Evolutionary conservation across 1,140 invertebrate genomes (phyloP).

Genomic region (Zaprionus kolodkinae): DNA sequence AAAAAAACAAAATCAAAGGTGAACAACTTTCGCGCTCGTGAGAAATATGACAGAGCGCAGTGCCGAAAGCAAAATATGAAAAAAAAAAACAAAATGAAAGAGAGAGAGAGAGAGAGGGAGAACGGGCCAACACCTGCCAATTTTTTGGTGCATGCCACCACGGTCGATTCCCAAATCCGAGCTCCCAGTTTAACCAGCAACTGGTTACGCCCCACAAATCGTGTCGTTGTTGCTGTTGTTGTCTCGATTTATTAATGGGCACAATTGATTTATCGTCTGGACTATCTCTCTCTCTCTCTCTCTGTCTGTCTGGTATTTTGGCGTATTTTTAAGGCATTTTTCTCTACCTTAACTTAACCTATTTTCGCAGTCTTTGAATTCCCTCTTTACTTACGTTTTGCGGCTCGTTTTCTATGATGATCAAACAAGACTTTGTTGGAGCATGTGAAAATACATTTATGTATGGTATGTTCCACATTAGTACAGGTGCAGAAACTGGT

Average conservation of each 20-base stretch:
- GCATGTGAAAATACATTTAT: slow-evolving; percentile 33
- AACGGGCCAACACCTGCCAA: slow-evolving; percentile 66
- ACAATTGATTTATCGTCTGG: slow-evolving; percentile 46
- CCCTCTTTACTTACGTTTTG: slow-evolving; percentile 10
- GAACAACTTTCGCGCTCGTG: slow-evolving; percentile 80
- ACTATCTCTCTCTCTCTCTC: slow-evolving; percentile 6
- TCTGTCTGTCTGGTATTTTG: not conserved
- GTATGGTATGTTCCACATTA: slow-evolving; percentile 22
- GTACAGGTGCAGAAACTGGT: slow-evolving; percentile 31
- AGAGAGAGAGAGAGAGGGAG: slow-evolving; percentile 30
- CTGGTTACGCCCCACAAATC: slow-evolving; percentile 50
- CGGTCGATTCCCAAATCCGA: slow-evolving; percentile 7
- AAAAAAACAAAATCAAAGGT: slow-evolving; percentile 53
- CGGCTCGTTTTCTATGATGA: not conserved
- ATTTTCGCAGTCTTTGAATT: slow-evolving; percentile 33
- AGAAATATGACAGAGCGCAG: slow-evolving; percentile 70
- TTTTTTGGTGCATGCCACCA: slow-evolving; percentile 49
- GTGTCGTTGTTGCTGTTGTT: slow-evolving; percentile 6
- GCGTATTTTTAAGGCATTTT: slow-evolving; percentile 18
- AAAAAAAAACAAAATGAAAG: slow-evolving; percentile 45
- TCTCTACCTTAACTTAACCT: slow-evolving; percentile 31
- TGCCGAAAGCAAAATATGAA: slow-evolving; percentile 50
- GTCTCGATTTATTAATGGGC: slow-evolving; percentile 46
- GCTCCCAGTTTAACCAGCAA: slow-evolving; percentile 34
- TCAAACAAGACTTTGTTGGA: slow-evolving; percentile 23